Evolutionary conservation across 2,888 invertebrate species (phyloP).

Genomic region (Rhagonycha fulva): DNA sequence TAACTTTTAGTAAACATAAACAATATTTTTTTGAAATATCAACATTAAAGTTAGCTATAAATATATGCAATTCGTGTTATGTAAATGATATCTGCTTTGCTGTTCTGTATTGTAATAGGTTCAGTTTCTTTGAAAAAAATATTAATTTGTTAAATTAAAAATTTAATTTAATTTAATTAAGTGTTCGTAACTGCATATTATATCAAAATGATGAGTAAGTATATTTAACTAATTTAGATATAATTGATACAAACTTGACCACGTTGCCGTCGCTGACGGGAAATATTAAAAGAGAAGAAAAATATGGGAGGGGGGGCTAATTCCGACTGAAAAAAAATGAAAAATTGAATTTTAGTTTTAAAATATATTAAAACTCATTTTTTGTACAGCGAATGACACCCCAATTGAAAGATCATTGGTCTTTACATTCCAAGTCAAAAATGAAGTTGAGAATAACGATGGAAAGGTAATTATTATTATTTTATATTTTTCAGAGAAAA

Average conservation of each 20-base stretch:
- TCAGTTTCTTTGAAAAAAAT: not conserved
- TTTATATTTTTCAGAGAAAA: not conserved
- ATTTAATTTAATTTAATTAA: too few relatives aligned
- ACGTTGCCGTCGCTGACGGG: too few relatives aligned
- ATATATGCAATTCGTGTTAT: not conserved
- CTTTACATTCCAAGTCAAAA: not conserved
- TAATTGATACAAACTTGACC: too few relatives aligned
- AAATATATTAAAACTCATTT: not conserved
- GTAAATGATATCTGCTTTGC: not conserved
- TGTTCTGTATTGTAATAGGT: not conserved
- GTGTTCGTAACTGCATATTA: not conserved
- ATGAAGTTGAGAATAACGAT: not conserved
- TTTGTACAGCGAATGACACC: not conserved
- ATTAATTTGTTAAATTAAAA: not conserved
- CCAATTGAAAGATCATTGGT: not conserved
- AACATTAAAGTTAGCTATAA: not conserved
- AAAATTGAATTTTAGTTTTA: not conserved
- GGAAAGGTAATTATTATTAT: not conserved
- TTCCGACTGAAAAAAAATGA: not conserved
- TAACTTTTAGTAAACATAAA: not conserved
- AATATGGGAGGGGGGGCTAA: too few relatives aligned
- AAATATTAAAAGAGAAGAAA: too few relatives aligned
- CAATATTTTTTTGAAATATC: not conserved
- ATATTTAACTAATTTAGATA: not conserved
- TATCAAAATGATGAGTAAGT: not conserved